Evolutionary conservation across 2,888 invertebrate genomes (phyloP).

Genomic region (Patella ulyssiponensis): DNA sequence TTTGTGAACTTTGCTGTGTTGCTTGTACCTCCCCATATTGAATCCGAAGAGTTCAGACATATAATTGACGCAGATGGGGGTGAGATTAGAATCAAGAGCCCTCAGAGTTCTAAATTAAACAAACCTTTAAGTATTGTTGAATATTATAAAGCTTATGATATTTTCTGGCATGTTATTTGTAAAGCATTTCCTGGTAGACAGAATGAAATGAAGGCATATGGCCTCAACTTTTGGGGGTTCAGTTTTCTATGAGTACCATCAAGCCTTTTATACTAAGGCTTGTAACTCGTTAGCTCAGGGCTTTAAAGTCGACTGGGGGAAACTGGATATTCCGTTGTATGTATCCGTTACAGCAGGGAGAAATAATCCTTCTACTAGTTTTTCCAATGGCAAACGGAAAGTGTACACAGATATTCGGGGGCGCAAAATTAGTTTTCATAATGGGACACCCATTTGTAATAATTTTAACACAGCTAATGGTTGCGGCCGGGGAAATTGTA

Average conservation of each 20-base stretch:
- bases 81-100: too few relatives aligned
- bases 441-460: too few relatives aligned
- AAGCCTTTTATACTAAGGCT: background rate
- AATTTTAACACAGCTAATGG: too few relatives aligned
- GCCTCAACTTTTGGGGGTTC: slow-evolving; percentile 4
- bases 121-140: too few relatives aligned
- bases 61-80: too few relatives aligned
- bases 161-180: background rate
- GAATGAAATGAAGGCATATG: background rate
- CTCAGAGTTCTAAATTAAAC: too few relatives aligned
- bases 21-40: too few relatives aligned
- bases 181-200: background rate
- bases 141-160: background rate
- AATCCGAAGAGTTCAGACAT: too few relatives aligned
- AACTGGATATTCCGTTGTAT: background rate
- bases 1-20: too few relatives aligned
- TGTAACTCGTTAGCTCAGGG: slow-evolving; percentile 2
- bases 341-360: background rate
- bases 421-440: background rate
- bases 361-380: background rate
- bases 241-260: background rate
- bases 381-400: background rate
- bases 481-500: background rate
- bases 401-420: background rate
- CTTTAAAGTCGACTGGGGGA: background rate